A percentile compares a stretch with the other conserved stretches of the same genome.
phyloP scores from a whole-genome alignment of 2,888 invertebrate genomes.

The Dugesia japonica region DNA sequence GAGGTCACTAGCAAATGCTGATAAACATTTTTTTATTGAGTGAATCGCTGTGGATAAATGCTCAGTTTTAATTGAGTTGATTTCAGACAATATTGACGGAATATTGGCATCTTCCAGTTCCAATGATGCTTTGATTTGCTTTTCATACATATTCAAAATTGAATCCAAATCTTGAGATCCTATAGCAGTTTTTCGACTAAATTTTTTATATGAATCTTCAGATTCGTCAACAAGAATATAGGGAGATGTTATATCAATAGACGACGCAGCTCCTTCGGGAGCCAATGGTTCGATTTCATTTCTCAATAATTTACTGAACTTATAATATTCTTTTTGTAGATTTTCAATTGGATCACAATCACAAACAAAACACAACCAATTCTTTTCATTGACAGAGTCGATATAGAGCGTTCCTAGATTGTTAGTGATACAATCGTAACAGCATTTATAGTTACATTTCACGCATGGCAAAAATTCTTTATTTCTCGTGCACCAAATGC shows the following conservation, averaged over 20 bases:
- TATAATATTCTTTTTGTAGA: neutral
- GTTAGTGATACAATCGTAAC: neutral
- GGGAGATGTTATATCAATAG: neutral
- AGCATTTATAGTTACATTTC: neutral
- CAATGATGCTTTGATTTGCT: neutral
- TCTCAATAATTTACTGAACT: neutral
- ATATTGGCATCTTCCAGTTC: neutral
- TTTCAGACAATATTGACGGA: neutral
- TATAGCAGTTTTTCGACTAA: neutral
- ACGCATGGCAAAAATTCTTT: neutral
- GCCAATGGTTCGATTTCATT: neutral
- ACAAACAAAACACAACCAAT: constrained; percentile 12
- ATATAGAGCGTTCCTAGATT: neutral
- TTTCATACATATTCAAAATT: neutral
- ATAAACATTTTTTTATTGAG: neutral
- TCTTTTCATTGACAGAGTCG: neutral
- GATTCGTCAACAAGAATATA: neutral
- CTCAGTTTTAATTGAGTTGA: neutral
- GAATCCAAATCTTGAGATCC: neutral
- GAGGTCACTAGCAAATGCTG: neutral
- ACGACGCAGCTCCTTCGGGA: neutral
- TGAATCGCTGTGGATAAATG: neutral
- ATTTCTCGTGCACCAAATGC: neutral
- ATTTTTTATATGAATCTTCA: neutral
- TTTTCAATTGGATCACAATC: neutral